Evolutionary conservation across 2,113 vertebrate genomes (phyloP).

Genomic region (Tenebrosternarchus preto): DNA sequence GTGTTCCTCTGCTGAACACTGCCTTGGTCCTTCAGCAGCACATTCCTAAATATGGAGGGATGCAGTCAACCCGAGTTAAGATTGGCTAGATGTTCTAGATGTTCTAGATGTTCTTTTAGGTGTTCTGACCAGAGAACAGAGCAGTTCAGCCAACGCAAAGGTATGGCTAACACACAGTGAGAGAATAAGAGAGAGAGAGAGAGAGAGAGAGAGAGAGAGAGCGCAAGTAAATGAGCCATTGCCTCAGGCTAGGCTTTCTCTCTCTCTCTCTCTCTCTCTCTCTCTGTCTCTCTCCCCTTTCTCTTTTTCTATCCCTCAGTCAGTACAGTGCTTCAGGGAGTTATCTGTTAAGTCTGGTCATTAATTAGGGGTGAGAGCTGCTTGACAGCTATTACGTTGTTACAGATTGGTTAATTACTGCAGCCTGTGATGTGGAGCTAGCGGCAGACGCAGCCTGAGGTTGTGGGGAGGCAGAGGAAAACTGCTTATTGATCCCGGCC

Average conservation of each 20-base stretch:
- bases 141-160: too few species aligned
- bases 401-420: slow-evolving; percentile 79
- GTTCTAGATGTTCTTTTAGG: too few species aligned
- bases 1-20: too few species aligned
- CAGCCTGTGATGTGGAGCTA: slow-evolving; percentile 49
- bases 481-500: slow-evolving; percentile 74
- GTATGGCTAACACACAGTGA: too few species aligned
- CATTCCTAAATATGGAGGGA: too few species aligned
- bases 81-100: too few species aligned
- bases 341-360: slow-evolving; percentile 68
- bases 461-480: slow-evolving; percentile 68
- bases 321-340: slow-evolving; percentile 58
- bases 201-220: slow-evolving; percentile 35
- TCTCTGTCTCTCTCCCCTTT: slow-evolving; percentile 19
- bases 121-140: too few species aligned
- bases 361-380: slow-evolving; percentile 71
- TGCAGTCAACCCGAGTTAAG: too few species aligned
- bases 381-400: slow-evolving; percentile 76
- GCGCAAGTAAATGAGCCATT: slow-evolving; percentile 26
- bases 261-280: not conserved
- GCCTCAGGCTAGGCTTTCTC: slow-evolving; percentile 20
- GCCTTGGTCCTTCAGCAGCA: too few species aligned
- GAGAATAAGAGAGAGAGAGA: not conserved
- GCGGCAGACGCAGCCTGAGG: slow-evolving; percentile 62
- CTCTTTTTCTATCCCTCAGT: slow-evolving; percentile 41